phyloP scores from a whole-genome alignment of 1,140 invertebrate genomes.

The Neodiprion virginianus region DNA sequence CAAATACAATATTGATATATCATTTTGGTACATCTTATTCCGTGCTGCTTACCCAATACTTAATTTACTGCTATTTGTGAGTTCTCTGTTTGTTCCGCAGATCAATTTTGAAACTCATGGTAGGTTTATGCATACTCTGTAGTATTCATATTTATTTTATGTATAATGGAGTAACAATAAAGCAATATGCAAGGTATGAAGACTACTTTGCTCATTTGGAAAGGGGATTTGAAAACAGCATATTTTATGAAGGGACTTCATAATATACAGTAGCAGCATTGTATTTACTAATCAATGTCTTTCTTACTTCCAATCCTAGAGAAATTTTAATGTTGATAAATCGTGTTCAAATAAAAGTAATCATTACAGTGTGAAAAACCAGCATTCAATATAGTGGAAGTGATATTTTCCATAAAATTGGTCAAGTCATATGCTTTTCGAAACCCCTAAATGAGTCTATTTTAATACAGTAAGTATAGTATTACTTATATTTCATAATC shows the following conservation, averaged over 20 bases:
- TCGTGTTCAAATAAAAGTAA: not conserved
- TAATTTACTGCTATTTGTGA: not conserved
- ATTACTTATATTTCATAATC: not conserved
- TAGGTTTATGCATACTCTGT: slow-evolving; percentile 32
- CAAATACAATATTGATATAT: not conserved
- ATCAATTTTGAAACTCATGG: slow-evolving; percentile 24
- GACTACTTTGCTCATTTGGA: slow-evolving; percentile 33
- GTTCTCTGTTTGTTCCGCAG: not conserved
- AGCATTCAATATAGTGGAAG: not conserved
- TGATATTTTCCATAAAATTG: not conserved
- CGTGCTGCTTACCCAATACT: not conserved
- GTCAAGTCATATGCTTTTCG: not conserved
- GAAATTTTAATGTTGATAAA: not conserved
- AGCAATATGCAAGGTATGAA: slow-evolving; percentile 45
- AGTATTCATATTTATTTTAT: slow-evolving; percentile 32
- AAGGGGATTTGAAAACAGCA: not conserved
- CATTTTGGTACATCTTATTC: not conserved
- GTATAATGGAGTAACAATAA: slow-evolving; percentile 43
- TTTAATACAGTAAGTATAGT: not conserved
- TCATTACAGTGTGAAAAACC: not conserved
- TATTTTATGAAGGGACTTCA: not conserved
- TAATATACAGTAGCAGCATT: not conserved
- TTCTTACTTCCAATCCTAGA: not conserved
- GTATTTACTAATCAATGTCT: not conserved
- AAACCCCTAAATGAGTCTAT: not conserved